Evolutionary conservation across 2,797 vertebrate genomes (phyloP), one percentile per base, ranked within the genome.

Genomic region (Argya squamiceps): DNA sequence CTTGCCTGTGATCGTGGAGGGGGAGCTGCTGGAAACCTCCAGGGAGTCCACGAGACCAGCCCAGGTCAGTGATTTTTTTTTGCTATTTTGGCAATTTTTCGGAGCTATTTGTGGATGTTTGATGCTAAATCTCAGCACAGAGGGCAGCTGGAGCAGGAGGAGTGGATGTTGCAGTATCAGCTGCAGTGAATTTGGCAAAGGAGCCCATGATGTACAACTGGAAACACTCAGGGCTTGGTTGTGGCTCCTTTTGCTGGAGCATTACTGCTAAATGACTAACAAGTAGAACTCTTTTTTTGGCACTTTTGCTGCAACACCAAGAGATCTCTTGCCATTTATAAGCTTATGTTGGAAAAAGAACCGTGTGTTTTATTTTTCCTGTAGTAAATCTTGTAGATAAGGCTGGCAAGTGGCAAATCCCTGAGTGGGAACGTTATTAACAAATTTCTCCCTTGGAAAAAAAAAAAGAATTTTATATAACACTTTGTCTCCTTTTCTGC

Each of bases 341-440:
- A 86, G 78, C 79, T 92, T 59, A 18, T 24, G 26, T 58, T 91
- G 91, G 89, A 78, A 75, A 83, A 76, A 91, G 83, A 92, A 14
- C 39, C 7, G 0, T 2, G 15, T 77, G 64, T 30, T 85, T 88
- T 60, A 11, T 94, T 96, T 91, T 43, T 69, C 47, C 44, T 43
- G 73, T 50, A 87, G 92, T 94, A 83, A 92, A 92, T 92, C 69
- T 65, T 63, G 68, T 13, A 79, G 91, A 92, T 93, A 95, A 96
- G 70, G 62, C 39, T 20, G 10, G 62, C 5, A 20, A 63, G 65
- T 39, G 88, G 82, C 53, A 50, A 80, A 80, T 63, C 91, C 59
- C 9, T 12, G 47, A 50, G n/a, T 9, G 3, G n/a, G 52, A 64
- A 46, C 3, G 8, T 29, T 56, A 21, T 52, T 50, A 59, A 59